Conservation (phyloP, 2,113 vertebrate genomes). For the Callipepla californica region DNA sequence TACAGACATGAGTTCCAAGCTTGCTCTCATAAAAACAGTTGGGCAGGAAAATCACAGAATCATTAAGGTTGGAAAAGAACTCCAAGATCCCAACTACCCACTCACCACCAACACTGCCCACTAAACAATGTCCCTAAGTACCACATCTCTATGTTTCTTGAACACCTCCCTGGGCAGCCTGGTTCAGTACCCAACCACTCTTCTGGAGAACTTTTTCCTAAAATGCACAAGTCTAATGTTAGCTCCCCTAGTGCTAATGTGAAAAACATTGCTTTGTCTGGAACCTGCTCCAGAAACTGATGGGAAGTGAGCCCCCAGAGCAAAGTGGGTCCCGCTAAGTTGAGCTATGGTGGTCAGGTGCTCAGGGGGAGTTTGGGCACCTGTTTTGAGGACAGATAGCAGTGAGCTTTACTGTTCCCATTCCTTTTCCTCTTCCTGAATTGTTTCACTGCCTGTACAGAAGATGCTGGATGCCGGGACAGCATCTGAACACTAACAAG, state of each 20-base stretch:
- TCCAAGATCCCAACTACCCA: too few species aligned
- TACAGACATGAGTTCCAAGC: background rate
- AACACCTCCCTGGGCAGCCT: too few species aligned
- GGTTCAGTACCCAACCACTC: too few species aligned
- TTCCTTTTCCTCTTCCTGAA: background rate
- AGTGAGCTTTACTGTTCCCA: background rate
- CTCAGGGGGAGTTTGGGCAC: background rate
- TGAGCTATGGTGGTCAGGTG: too few species aligned
- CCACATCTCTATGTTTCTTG: too few species aligned
- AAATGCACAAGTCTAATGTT: rapidly evolving
- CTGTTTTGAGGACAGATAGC: background rate
- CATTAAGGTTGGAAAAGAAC: too few species aligned
- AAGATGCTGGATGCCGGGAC: background rate
- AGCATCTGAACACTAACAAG: background rate
- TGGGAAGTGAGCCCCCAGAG: background rate
- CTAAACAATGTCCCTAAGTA: too few species aligned
- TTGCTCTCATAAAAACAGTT: background rate
- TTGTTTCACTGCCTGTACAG: background rate
- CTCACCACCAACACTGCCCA: too few species aligned
- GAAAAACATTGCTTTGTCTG: background rate
- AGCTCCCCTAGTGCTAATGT: rapidly evolving
- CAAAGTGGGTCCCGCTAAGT: background rate
- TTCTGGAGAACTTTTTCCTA: too few species aligned
- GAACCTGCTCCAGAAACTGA: background rate
- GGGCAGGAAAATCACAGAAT: background rate